Percentiles rank a stretch among this genome's conserved stretches.
Evolutionary conservation across 2,113 vertebrate genomes (phyloP).

Genomic region (Helogale parvula): DNA sequence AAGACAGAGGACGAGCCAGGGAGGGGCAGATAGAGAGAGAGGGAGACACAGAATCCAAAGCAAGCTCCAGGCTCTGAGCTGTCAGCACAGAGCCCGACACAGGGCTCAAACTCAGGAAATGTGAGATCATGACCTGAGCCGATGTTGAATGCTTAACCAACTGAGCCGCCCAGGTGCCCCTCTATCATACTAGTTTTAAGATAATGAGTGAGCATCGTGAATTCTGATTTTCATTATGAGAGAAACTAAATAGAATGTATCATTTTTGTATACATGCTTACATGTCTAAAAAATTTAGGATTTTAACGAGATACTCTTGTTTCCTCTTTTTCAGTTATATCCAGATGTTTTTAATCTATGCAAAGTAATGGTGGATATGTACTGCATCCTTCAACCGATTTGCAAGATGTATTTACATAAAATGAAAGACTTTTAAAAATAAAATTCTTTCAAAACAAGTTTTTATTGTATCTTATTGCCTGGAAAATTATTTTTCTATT

Average conservation of each 20-base stretch:
- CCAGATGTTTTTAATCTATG: conserved; percentile 34
- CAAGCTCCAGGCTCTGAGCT: no score
- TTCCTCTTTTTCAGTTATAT: background rate
- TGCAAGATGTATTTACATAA: background rate
- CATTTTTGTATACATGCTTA: background rate
- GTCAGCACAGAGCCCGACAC: no score
- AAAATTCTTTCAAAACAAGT: background rate
- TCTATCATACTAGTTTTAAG: background rate
- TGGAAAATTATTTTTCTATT: background rate
- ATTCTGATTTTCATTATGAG: conserved; percentile 33
- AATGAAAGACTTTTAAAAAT: background rate
- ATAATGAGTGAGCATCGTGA: background rate
- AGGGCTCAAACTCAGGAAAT: no score
- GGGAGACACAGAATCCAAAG: no score
- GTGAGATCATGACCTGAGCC: no score
- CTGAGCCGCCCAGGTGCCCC: no score
- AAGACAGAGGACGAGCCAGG: no score
- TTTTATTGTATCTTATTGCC: background rate
- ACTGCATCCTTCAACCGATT: background rate
- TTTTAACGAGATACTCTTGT: background rate
- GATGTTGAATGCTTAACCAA: no score
- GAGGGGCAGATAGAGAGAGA: no score
- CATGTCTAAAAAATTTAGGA: background rate
- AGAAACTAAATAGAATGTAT: background rate
- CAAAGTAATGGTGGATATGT: background rate